phyloP scores from a whole-genome alignment of 2,797 vertebrate genomes.

The Melopsittacus undulatus region DNA sequence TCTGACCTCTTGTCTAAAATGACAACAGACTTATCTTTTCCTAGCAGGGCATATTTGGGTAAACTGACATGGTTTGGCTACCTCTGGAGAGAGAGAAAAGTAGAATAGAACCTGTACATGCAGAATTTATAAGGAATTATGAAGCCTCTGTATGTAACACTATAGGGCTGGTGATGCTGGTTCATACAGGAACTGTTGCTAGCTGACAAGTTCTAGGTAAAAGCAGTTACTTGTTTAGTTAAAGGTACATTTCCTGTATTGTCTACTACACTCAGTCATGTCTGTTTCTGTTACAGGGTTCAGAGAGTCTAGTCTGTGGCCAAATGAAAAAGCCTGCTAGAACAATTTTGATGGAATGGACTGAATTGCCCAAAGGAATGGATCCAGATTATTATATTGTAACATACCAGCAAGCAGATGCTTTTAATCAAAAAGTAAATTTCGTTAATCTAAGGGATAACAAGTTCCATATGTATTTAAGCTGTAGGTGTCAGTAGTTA shows the following conservation, averaged over 20 bases:
- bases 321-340: constrained; percentile 30
- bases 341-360: constrained; percentile 77
- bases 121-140: neutral
- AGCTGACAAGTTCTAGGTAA: neutral
- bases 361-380: constrained; percentile 69
- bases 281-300: constrained; percentile 70
- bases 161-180: neutral
- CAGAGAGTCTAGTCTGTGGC: constrained; percentile 68
- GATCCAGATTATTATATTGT: constrained; percentile 78
- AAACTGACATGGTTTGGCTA: neutral
- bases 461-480: neutral
- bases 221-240: neutral
- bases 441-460: neutral
- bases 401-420: constrained; percentile 67
- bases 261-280: neutral
- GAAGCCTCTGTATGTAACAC: neutral
- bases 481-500: neutral
- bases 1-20: neutral
- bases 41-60: neutral
- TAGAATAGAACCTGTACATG: neutral
- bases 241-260: neutral
- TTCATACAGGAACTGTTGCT: neutral
- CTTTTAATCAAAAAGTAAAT: constrained; percentile 76
- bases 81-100: neutral
- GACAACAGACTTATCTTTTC: neutral